phyloP scores from a whole-genome alignment of 2,888 invertebrate genomes.

The Lissocephala sabroskyi region DNA sequence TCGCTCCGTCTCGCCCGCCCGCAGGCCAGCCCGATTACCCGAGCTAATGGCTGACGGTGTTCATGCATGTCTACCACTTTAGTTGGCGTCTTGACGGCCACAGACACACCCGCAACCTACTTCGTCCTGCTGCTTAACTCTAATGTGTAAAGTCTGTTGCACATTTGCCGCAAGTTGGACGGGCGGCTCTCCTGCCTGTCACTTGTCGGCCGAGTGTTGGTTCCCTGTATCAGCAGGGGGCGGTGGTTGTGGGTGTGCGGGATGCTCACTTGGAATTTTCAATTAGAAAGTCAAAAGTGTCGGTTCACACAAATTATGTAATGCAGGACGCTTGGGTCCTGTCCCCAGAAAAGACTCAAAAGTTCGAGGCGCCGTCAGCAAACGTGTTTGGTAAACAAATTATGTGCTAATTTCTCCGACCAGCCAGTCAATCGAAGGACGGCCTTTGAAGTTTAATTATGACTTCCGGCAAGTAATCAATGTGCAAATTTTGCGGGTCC shows the following conservation, averaged over 20 bases:
- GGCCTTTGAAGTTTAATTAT: slow-evolving; percentile 55
- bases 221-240: background rate
- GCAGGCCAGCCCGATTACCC: no score
- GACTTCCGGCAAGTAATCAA: slow-evolving; percentile 59
- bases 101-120: background rate
- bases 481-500: slow-evolving; percentile 44
- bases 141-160: slow-evolving; percentile 15
- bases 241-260: slow-evolving; percentile 48
- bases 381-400: slow-evolving; percentile 60
- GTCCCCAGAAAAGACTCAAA: no score
- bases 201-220: no score
- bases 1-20: slow-evolving; percentile 6
- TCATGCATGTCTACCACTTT: slow-evolving; percentile 23
- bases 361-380: slow-evolving; percentile 27
- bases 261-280: slow-evolving; percentile 55
- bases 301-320: slow-evolving; percentile 8
- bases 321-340: background rate
- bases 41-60: background rate
- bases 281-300: slow-evolving; percentile 51
- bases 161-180: background rate
- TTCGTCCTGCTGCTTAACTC: slow-evolving; percentile 8
- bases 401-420: slow-evolving; percentile 56
- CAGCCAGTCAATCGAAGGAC: no score
- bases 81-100: background rate
- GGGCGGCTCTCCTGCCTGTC: no score